Evolutionary conservation across 2,797 vertebrate genomes (phyloP).

Genomic region (Gallinago solitaria): DNA sequence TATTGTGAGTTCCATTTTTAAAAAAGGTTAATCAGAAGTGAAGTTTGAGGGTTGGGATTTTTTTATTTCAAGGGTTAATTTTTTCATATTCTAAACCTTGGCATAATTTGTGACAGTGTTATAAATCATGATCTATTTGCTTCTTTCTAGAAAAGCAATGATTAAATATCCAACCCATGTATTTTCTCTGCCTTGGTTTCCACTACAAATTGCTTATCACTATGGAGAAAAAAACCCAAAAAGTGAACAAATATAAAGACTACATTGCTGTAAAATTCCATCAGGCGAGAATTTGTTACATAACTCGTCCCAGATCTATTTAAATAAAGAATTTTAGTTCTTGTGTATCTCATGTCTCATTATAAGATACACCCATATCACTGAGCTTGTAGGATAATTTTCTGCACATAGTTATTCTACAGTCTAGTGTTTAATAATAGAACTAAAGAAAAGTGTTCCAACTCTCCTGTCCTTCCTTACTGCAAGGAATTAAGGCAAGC

Average conservation of each 20-base stretch:
- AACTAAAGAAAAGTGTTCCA: constrained; percentile 9
- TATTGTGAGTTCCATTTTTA: neutral
- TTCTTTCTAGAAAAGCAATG: neutral
- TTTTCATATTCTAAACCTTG: neutral
- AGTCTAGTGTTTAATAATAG: constrained; percentile 3
- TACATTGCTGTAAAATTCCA: neutral
- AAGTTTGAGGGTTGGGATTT: neutral
- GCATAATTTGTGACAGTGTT: neutral
- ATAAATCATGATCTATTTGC: neutral
- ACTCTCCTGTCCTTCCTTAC: neutral
- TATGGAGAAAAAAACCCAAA: neutral
- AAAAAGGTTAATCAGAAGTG: neutral
- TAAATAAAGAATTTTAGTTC: constrained; percentile 14
- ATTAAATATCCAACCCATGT: neutral
- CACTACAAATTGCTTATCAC: neutral
- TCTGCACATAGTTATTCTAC: neutral
- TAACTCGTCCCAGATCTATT: constrained; percentile 14
- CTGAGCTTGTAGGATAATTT: neutral
- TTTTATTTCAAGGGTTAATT: neutral
- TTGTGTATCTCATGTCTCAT: constrained; percentile 37
- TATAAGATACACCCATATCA: constrained; percentile 12
- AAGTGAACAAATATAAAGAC: neutral
- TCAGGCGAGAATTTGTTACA: neutral
- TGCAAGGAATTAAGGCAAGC: constrained; percentile 21
- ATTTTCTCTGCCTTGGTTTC: neutral